A percentile compares a stretch with the other conserved stretches of the same genome.
These are phyloP conservation scores for Latrodectus hesperus DNA, from an alignment of 2,888 invertebrate species.

Conservation along the genomic window DNA sequence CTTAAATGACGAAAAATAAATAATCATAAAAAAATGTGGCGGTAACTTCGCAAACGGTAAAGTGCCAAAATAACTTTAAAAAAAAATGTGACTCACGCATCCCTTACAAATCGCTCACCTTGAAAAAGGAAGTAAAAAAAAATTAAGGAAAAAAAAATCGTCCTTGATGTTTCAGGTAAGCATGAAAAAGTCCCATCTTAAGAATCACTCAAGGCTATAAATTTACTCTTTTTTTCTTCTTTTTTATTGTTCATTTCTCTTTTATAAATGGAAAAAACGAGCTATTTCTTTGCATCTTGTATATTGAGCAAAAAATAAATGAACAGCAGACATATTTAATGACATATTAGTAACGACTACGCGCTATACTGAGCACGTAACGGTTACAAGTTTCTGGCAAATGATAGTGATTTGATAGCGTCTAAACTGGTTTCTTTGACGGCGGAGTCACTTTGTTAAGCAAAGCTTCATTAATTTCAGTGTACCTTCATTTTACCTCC, in stretches of 20 bases:
- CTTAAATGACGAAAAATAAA: too few relatives aligned
- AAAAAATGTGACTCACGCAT: neutral
- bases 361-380: conserved; percentile 16
- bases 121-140: conserved; percentile 10
- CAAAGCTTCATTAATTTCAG: too few relatives aligned
- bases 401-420: neutral
- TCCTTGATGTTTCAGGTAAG: conserved; percentile 47
- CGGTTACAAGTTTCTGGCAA: conserved; percentile 2
- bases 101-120: conserved; percentile 30
- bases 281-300: neutral
- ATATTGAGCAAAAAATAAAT: conserved; percentile 8
- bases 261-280: conserved; percentile 11
- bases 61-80: conserved; percentile 16
- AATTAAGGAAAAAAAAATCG: conserved; percentile 14
- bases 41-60: conserved; percentile 17
- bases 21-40: too few relatives aligned
- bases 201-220: conserved; percentile 48
- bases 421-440: neutral
- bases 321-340: conserved; percentile 15
- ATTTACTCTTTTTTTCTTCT: neutral
- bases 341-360: conserved; percentile 18
- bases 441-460: neutral
- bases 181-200: conserved; percentile 38
- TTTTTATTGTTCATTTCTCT: neutral
- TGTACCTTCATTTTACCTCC: too few relatives aligned